Base-by-base conservation (phyloP, 2,113 vertebrate genomes). In the Phrynocephalus versicolor region DNA sequence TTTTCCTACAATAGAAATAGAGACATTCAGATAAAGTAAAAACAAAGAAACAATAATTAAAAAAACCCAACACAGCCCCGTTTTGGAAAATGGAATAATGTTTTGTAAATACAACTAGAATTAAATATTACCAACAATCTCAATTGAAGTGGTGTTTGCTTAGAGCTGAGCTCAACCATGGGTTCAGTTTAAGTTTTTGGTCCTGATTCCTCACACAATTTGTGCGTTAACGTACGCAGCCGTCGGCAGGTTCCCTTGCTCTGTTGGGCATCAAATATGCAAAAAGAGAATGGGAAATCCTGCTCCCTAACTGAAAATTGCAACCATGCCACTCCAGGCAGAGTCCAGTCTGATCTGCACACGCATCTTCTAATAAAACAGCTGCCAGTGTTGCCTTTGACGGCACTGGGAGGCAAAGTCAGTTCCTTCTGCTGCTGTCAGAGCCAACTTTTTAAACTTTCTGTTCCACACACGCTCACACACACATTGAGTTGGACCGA, bases 41-140 rank as follows among this genome's bases (percentile, higher is more conserved):
- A n/a, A n/a, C n/a, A n/a, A n/a, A n/a, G n/a, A n/a, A n/a, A n/a
- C n/a, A n/a, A n/a, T n/a, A n/a, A n/a, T n/a, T n/a, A n/a, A n/a
- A n/a, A n/a, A 87, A 87, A 0, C 1, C 45, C 37, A n/a, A 58
- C 23, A n/a, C 76, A 45, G n/a, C n/a, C n/a, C n/a, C 8, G 1
- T 21, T 25, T 79, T 90, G 39, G 55, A 81, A 86, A 79, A 27
- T 1, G 58, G 81, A 12, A n/a, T 65, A 12, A 62, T 35, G 6
- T 60, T 92, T 86, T 86, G 1, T 77, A 87, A 80, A 15, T 84
- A 86, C 82, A 51, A 57, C 71, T 81, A 3, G 18, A 82, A 30
- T 83, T 90, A 82, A 19, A 10, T 79, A 82, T 85, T 88, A 89
- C 76, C 39, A 74, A 6, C 41, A 84, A 60, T 39, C 13, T 72